phyloP scores from a whole-genome alignment of 1,140 invertebrate genomes.

The Eufriesea mexicana region DNA sequence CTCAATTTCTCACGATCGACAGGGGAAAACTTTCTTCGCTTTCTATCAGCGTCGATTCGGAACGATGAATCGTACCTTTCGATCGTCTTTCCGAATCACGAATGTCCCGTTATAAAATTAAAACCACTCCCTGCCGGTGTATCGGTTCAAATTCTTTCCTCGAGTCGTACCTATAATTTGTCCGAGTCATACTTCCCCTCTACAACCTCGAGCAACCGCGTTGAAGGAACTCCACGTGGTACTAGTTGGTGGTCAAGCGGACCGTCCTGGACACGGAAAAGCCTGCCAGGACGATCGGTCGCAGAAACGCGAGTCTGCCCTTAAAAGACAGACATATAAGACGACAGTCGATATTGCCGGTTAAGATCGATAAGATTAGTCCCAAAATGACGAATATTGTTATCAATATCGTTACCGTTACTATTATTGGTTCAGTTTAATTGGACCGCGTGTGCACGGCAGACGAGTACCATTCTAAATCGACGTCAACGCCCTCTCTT shows the following conservation, averaged over 20 bases:
- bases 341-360: constrained; percentile 1
- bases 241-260: background rate
- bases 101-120: too few relatives aligned
- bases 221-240: background rate
- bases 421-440: constrained; percentile 67
- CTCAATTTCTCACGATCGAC: background rate
- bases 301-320: constrained; percentile 24
- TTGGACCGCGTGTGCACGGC: constrained; percentile 56
- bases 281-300: background rate
- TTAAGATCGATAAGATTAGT: constrained; percentile 23
- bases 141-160: background rate
- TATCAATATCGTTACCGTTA: constrained; percentile 56
- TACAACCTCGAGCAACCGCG: background rate
- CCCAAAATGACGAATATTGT: background rate
- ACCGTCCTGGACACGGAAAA: background rate
- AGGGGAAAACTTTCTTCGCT: background rate
- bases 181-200: background rate
- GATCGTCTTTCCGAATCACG: too few relatives aligned
- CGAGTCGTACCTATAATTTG: too few relatives aligned
- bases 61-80: too few relatives aligned
- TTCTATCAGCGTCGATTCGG: too few relatives aligned
- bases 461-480: constrained; percentile 21
- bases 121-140: background rate
- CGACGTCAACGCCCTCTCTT: constrained; percentile 33
- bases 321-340: background rate